phyloP scores from a whole-genome alignment of 2,113 vertebrate species.

The Todiramphus saurophagus region DNA sequence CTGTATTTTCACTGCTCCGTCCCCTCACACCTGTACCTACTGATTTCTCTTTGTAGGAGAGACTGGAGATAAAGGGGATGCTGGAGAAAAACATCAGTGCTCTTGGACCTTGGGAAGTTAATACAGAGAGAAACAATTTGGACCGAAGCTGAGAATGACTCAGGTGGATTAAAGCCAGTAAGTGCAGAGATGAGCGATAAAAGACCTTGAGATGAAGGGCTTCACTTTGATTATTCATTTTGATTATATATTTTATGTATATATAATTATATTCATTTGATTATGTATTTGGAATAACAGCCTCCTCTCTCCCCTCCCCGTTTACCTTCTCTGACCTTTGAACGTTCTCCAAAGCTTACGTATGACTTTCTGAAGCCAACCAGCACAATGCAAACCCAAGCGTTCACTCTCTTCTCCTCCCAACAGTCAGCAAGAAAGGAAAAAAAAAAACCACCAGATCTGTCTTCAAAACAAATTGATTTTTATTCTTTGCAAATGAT shows the following conservation, averaged over 20 bases:
- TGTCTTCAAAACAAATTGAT: background rate
- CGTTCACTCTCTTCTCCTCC: background rate
- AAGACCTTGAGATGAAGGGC: background rate
- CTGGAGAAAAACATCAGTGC: background rate
- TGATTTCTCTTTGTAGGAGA: too few species aligned
- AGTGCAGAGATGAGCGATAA: too few species aligned
- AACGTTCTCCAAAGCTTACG: background rate
- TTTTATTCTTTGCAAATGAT: slow-evolving; percentile 57
- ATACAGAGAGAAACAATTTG: background rate
- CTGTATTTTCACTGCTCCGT: too few species aligned
- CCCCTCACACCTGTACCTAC: background rate
- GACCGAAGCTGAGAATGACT: background rate
- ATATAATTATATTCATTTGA: too few species aligned
- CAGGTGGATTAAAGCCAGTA: background rate
- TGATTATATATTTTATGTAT: too few species aligned
- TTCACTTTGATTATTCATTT: background rate
- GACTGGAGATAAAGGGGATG: background rate
- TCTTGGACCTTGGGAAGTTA: background rate
- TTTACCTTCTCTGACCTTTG: background rate
- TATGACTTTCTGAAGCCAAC: background rate
- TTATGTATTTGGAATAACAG: background rate
- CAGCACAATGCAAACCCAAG: background rate
- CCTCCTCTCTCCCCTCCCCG: background rate
- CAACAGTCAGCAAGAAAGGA: background rate
- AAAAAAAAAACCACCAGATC: background rate